Percentiles rank a stretch among this genome's conserved stretches.
Conservation (phyloP, 2,113 vertebrate species). For the Heterotilapia buettikoferi region DNA sequence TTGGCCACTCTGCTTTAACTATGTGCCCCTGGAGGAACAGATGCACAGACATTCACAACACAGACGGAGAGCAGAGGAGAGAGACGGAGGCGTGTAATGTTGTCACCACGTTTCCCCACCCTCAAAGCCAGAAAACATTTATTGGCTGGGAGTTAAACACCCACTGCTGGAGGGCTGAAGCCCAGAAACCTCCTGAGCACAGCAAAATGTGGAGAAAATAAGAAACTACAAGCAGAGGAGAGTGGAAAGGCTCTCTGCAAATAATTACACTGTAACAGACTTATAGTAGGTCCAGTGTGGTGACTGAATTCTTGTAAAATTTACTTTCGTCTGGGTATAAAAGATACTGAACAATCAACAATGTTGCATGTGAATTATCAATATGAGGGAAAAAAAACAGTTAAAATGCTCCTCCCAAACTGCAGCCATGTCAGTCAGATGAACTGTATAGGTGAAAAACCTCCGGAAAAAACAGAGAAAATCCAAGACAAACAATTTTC, state of each 20-base stretch:
- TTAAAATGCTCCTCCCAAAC: neutral
- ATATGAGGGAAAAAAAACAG: rapidly evolving
- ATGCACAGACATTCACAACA: neutral
- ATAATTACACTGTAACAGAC: neutral
- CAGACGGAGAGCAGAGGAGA: neutral
- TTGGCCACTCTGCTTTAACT: neutral
- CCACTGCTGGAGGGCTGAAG: neutral
- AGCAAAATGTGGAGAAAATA: neutral
- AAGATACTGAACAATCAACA: neutral
- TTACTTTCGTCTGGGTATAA: neutral
- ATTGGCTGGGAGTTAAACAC: neutral
- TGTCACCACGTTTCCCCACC: neutral
- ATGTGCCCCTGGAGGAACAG: neutral
- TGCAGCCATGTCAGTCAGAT: neutral
- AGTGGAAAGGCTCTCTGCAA: neutral
- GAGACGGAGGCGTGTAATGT: neutral
- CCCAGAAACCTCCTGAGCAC: neutral
- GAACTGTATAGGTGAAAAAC: neutral
- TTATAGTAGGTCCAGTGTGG: neutral
- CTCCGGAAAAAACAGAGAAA: neutral
- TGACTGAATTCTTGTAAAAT: neutral
- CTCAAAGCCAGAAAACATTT: neutral
- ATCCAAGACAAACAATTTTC: neutral
- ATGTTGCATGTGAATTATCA: neutral
- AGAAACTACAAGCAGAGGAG: neutral